These are phyloP conservation scores for Anguilla anguilla DNA, from an alignment of 2,797 vertebrate genomes.

Conservation along the genomic window DNA sequence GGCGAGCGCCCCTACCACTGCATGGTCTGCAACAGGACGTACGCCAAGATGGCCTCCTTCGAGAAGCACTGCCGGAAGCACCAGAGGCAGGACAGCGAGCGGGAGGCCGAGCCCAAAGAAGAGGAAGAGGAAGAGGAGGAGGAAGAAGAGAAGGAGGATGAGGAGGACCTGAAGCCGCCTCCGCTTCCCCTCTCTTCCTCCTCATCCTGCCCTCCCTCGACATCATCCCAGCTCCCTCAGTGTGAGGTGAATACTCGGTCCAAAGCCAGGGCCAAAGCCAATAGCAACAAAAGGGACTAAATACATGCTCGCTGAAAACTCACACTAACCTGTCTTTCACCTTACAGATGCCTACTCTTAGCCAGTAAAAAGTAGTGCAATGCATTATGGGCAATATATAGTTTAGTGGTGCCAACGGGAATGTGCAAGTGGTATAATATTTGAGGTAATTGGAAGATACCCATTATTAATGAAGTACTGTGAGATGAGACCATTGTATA, in stretches of 20 bases:
- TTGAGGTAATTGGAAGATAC: neutral
- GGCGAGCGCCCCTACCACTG: constrained; percentile 69
- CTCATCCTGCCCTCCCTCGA: constrained; percentile 46
- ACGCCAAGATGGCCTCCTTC: constrained; percentile 67
- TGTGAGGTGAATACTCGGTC: constrained; percentile 70
- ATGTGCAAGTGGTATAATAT: neutral
- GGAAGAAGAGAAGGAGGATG: constrained; percentile 48
- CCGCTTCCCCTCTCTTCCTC: constrained; percentile 51
- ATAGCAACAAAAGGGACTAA: constrained; percentile 50
- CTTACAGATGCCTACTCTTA: neutral
- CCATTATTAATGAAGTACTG: neutral
- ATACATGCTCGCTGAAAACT: neutral
- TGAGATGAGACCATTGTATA: neutral
- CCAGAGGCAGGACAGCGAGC: constrained; percentile 60
- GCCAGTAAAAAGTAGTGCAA: neutral
- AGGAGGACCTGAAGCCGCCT: constrained; percentile 62
- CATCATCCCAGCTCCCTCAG: constrained; percentile 37
- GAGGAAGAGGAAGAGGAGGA: neutral
- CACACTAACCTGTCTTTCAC: neutral
- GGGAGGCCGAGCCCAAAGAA: neutral
- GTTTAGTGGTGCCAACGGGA: neutral
- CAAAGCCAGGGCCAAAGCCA: constrained; percentile 65
- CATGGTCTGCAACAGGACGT: constrained; percentile 71
- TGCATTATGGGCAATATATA: neutral
- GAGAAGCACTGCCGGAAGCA: constrained; percentile 70